Evolutionary conservation across 2,113 vertebrate species (phyloP).

Genomic region (Labeo catla): DNA sequence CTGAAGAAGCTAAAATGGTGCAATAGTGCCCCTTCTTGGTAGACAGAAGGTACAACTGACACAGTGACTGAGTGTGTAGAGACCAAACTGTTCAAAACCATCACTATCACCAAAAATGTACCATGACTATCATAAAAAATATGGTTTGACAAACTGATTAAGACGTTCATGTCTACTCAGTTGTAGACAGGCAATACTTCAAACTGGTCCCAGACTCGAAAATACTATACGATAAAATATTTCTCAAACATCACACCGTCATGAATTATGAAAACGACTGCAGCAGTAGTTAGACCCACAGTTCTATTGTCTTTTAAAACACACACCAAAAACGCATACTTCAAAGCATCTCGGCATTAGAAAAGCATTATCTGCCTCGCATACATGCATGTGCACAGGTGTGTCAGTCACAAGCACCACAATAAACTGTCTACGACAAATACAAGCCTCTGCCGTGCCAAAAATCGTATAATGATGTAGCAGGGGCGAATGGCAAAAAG

Average conservation of each 20-base stretch:
- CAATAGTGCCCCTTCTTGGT: conserved; percentile 66
- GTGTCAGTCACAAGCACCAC: conserved; percentile 35
- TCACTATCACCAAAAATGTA: neutral
- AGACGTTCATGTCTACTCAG: neutral
- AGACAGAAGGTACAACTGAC: conserved; percentile 68
- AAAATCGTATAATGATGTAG: neutral
- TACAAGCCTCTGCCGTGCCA: neutral
- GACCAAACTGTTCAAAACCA: conserved; percentile 32
- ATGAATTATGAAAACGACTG: conserved; percentile 63
- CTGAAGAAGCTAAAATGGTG: conserved; percentile 34
- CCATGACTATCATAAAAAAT: neutral
- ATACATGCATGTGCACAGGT: conserved; percentile 34
- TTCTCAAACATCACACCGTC: conserved; percentile 42
- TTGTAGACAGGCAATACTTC: conserved; percentile 15
- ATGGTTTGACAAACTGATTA: neutral
- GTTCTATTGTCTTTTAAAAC: neutral
- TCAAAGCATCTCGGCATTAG: conserved; percentile 1
- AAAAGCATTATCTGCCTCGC: neutral
- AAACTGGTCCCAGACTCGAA: neutral
- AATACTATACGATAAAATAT: conserved; percentile 41
- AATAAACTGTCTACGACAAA: conserved; percentile 29
- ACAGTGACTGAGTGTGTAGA: conserved; percentile 42
- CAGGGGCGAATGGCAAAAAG: conserved; percentile 1
- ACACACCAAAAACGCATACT: neutral
- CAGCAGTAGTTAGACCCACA: conserved; percentile 14